phyloP scores from a whole-genome alignment of 2,888 invertebrate species.

The Oxytorus armatus region DNA sequence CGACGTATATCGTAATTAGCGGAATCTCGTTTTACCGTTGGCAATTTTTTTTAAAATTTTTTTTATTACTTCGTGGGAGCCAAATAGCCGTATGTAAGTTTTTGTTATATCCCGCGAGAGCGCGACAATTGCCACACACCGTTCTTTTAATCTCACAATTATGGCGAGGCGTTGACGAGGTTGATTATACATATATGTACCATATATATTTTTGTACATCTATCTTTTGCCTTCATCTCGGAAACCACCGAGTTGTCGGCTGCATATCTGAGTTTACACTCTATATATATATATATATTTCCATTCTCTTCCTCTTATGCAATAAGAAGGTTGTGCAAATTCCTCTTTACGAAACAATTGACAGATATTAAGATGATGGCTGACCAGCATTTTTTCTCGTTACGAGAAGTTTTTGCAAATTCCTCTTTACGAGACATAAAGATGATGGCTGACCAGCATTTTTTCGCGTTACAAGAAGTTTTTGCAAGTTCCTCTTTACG shows the following conservation, averaged over 20 bases:
- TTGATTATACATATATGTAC: conserved; percentile 22
- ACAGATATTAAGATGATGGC: not conserved
- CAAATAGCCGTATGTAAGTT: conserved; percentile 14
- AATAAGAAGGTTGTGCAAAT: conserved; percentile 34
- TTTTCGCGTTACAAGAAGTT: too few species aligned
- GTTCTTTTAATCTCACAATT: conserved; percentile 64
- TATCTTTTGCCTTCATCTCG: conserved; percentile 43
- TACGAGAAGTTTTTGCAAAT: too few species aligned
- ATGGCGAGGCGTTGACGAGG: conserved; percentile 46
- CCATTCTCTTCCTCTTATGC: conserved; percentile 43
- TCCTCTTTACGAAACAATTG: conserved; percentile 34
- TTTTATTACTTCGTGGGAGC: conserved; percentile 63
- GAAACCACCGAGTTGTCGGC: conserved; percentile 23
- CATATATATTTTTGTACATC: not conserved
- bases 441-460: too few species aligned
- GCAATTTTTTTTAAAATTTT: conserved; percentile 37
- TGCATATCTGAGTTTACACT: conserved; percentile 20
- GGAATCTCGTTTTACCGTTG: conserved; percentile 63
- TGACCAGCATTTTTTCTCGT: not conserved
- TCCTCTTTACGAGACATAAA: too few species aligned
- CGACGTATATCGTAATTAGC: conserved; percentile 58
- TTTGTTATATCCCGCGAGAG: conserved; percentile 44
- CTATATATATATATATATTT: not conserved
- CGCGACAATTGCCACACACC: conserved; percentile 59
- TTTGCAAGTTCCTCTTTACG: too few species aligned